phyloP scores from a whole-genome alignment of 37 sponge, comb jelly and placozoan species.

The Halisarca cf. caerulea region DNA sequence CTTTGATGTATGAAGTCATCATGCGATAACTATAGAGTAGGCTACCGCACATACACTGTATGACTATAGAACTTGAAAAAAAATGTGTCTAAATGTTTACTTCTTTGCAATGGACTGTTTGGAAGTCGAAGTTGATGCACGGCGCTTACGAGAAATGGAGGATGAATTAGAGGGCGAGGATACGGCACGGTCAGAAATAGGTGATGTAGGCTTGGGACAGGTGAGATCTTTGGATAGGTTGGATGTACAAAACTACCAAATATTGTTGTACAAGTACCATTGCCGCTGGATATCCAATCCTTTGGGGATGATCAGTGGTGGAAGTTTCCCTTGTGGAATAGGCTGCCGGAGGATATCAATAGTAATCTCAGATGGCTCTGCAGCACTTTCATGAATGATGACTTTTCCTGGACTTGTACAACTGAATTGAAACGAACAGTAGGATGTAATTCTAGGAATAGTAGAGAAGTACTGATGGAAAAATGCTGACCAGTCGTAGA shows the following conservation, averaged over 20 bases:
- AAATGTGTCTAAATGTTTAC: too few species aligned
- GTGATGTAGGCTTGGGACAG: background rate
- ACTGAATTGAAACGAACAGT: conserved; percentile 9
- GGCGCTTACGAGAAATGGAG: too few species aligned
- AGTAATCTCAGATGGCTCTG: background rate
- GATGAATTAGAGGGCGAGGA: too few species aligned
- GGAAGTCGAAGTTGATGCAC: too few species aligned
- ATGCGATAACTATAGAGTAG: too few species aligned
- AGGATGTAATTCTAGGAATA: background rate
- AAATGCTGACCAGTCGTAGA: background rate
- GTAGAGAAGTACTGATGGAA: background rate
- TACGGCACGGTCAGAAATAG: background rate
- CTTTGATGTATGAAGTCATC: too few species aligned
- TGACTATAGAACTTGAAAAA: too few species aligned
- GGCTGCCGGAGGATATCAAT: background rate
- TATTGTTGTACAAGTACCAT: conserved; percentile 30
- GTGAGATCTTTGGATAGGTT: background rate
- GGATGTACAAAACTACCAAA: conserved; percentile 24
- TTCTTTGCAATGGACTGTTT: too few species aligned
- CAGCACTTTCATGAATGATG: background rate
- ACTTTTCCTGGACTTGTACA: background rate
- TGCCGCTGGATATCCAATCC: conserved; percentile 23
- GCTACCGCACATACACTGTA: too few species aligned
- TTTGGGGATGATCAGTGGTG: background rate
- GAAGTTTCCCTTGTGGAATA: background rate